Evolutionary conservation across 2,797 vertebrate species (phyloP).

Genomic region (Hippoglossus hippoglossus): DNA sequence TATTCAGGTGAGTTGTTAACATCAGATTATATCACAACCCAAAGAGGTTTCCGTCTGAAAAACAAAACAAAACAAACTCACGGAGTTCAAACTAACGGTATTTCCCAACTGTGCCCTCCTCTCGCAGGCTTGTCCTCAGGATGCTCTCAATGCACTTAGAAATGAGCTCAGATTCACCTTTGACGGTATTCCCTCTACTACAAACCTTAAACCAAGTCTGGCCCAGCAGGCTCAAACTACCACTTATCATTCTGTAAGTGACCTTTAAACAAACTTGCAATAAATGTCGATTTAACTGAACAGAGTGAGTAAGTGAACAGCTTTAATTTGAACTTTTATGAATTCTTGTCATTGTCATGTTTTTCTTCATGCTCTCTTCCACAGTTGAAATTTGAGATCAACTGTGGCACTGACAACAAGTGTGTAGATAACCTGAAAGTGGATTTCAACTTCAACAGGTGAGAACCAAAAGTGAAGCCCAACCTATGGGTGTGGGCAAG

Average conservation of each 20-base stretch:
- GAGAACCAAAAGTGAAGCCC: conserved; percentile 6
- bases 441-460: conserved; percentile 85
- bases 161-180: conserved; percentile 83
- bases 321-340: no score
- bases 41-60: not conserved
- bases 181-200: conserved; percentile 61
- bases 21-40: not conserved
- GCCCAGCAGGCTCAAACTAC: conserved; percentile 47
- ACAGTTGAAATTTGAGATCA: conserved; percentile 87
- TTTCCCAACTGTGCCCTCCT: not conserved
- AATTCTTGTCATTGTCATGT: no score
- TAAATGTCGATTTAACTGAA: no score
- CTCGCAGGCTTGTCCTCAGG: conserved; percentile 84
- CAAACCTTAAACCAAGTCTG: conserved; percentile 76
- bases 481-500: no score
- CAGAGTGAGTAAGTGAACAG: no score
- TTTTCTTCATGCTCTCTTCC: conserved; percentile 3
- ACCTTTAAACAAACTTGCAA: not conserved
- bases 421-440: conserved; percentile 85
- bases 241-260: conserved; percentile 68
- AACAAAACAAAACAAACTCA: not conserved
- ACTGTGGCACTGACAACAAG: conserved; percentile 80
- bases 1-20: not conserved
- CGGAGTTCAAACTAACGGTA: not conserved
- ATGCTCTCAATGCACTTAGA: conserved; percentile 78